A percentile compares a stretch with the other conserved stretches of the same genome.
Evolutionary conservation across 2,888 invertebrate genomes (phyloP).

Genomic region (Trissoscelio sp.): DNA sequence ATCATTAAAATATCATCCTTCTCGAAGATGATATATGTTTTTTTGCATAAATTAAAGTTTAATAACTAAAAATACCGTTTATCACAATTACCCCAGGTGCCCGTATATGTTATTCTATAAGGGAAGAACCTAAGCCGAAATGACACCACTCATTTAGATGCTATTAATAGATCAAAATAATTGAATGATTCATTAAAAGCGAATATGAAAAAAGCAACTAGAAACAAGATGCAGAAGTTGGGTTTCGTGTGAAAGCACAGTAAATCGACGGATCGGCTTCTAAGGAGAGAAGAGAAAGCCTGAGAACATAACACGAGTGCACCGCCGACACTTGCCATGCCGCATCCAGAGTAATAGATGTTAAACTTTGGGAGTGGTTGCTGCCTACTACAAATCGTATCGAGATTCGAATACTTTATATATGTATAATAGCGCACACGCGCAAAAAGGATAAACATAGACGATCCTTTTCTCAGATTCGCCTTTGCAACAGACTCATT

Average conservation of each 20-base stretch:
- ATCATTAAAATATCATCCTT: too few species aligned
- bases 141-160: too few species aligned
- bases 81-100: too few species aligned
- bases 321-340: conserved; percentile 70
- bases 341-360: conserved; percentile 75
- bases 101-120: too few species aligned
- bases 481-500: conserved; percentile 49
- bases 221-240: conserved; percentile 64
- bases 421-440: conserved; percentile 21
- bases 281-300: conserved; percentile 83
- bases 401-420: conserved; percentile 49
- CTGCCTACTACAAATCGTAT: conserved; percentile 69
- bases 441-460: conserved; percentile 50
- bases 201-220: conserved; percentile 35
- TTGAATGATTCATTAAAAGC: conserved; percentile 35
- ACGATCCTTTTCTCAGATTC: conserved; percentile 52
- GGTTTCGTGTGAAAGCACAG: conserved; percentile 81
- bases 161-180: conserved; percentile 32
- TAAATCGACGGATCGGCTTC: conserved; percentile 79
- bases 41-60: too few species aligned
- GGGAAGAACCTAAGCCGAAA: too few species aligned
- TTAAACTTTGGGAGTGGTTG: conserved; percentile 70
- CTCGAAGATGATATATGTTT: too few species aligned
- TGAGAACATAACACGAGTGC: conserved; percentile 80
- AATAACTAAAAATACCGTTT: too few species aligned